Evolutionary conservation across 92 coral and sea anemone species (phyloP), one percentile per base, ranked within the genome.

Genomic region (Zoanthus solanderi): DNA sequence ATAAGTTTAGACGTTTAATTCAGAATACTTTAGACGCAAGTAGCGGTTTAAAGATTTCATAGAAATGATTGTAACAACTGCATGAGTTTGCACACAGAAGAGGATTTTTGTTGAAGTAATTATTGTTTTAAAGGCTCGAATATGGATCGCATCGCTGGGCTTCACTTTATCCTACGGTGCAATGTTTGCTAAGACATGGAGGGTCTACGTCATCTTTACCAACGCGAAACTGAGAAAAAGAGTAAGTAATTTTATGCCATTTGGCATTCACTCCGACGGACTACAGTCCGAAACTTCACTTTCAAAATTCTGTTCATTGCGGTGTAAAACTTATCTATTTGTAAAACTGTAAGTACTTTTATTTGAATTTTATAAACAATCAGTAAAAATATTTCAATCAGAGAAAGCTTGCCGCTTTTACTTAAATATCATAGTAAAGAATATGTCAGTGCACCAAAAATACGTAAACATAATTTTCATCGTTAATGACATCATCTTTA

Each of bases 171-270:
- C 98, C 0, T 96, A 94, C 81, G 98, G 97, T 17, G 98, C 98
- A 56, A 91, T 96, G 94, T 96, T 96, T 75, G 93, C 94, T 71
- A 96, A 96, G 71, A 94, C 94, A 5, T 96, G 98, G 98, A 88
- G 98, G 15, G 97, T 96, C 0, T 90, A 96, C 46, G 96, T 91
- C 46, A 96, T 96, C 30, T 96, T 96, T 23, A 92, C 92, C 32
- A 94, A 94, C 31, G 84, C 84, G 68, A 96, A 90, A 58, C 71
- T 71, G 31, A 90, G 92, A 84, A 84, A 53, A 79, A 77, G 54
- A 69, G 82, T 66, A 57, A 37, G n/a, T 58, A 14, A 0, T 13
- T 7, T 6, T 14, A 13, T 12, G 34, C 9, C 0, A 84, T 32
- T 46, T 71, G 2, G 13, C 7, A 65, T 17, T 17, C 71, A n/a